Percentiles rank a stretch among this genome's conserved stretches.
Evolutionary conservation across 2,113 vertebrate species (phyloP).

Genomic region (Eubucco bourcierii): DNA sequence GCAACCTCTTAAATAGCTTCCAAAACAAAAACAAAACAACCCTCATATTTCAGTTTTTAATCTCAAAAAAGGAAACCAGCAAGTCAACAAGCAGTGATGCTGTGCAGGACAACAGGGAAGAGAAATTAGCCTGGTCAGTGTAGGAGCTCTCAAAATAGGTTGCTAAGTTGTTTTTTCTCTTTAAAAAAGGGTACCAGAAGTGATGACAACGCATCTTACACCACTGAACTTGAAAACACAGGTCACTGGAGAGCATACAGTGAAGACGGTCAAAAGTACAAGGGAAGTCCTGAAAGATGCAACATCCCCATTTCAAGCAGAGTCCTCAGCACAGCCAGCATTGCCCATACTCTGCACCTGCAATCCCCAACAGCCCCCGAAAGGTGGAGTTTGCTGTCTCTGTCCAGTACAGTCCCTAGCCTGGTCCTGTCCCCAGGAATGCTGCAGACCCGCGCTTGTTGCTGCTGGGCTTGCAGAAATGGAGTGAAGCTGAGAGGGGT

Average conservation of each 20-base stretch:
- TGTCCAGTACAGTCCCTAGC: not conserved
- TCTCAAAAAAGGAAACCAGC: slow-evolving; percentile 64
- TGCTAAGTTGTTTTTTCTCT: not conserved
- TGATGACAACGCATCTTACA: slow-evolving; percentile 50
- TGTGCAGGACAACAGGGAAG: not conserved
- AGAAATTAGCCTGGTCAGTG: not conserved
- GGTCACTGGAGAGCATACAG: slow-evolving; percentile 67
- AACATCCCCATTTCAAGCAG: slow-evolving; percentile 39
- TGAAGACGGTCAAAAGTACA: slow-evolving; percentile 62
- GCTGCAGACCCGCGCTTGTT: not conserved
- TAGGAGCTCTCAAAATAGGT: slow-evolving; percentile 44
- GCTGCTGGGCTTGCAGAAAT: not conserved
- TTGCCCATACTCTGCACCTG: not conserved
- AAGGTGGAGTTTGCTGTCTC: not conserved
- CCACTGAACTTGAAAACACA: slow-evolving; percentile 67
- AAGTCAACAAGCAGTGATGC: slow-evolving; percentile 57
- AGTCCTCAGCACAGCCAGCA: not conserved
- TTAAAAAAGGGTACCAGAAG: slow-evolving; percentile 28
- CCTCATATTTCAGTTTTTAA: slow-evolving; percentile 5
- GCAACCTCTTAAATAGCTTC: slow-evolving; percentile 51
- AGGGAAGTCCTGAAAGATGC: slow-evolving; percentile 59
- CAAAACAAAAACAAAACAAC: not conserved
- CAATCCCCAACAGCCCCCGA: not conserved
- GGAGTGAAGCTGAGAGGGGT: not conserved
- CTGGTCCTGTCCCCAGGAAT: not conserved